Evolutionary conservation across 2,113 vertebrate species (phyloP), one percentile per base, ranked within the genome.

Genomic region (Nipponia nippon): DNA sequence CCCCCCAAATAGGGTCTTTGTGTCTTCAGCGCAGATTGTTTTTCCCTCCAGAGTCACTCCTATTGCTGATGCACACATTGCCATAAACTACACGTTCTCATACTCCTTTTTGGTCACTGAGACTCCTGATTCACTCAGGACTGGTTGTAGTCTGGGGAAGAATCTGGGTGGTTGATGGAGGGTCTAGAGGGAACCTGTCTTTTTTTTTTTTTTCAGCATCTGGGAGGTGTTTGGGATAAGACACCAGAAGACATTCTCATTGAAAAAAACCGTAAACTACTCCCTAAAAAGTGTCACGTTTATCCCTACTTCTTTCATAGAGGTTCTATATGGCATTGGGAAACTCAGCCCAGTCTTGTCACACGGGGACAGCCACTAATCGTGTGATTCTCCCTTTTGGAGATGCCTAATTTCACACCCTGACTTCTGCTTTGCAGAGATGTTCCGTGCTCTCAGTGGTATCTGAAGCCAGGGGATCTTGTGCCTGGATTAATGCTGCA

Each of bases 131-230:
- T 94, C 47, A 58, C 47, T 78, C 42, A 63, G n/a, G 36, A 27
- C 30, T 47, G 11, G 18, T 46, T 91, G 36, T 53, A 70, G 13
- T 22, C 13, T 38, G 26, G 12, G 20, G 44, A 71, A 71, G 23
- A 52, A 75, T 67, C 17, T 0, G 0, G 1, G 7, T 42, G 8
- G 15, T 6, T 79, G 21, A 55, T 22, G 32, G 70, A 6, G 4
- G 14, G 34, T 32, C 34, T 47, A 70, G 17, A 79, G 10, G 13
- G 20, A 61, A 34, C 4, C 5, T n/a, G 2, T 18, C 21, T 55
- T 71, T 25, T 61, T 55, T 55, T 50, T 66, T 16, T 36, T 26
- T 52, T 3, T 9, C 27, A 63, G 62, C 20, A 2, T 12, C 46
- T 50, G n/a, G 16, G 22, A 49, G 13, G 1, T 23, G 23, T 65